Percentiles rank a stretch among this genome's conserved stretches.
These are phyloP conservation scores for Spea bombifrons DNA, from an alignment of 2,113 vertebrate species.

Conservation along the genomic window DNA sequence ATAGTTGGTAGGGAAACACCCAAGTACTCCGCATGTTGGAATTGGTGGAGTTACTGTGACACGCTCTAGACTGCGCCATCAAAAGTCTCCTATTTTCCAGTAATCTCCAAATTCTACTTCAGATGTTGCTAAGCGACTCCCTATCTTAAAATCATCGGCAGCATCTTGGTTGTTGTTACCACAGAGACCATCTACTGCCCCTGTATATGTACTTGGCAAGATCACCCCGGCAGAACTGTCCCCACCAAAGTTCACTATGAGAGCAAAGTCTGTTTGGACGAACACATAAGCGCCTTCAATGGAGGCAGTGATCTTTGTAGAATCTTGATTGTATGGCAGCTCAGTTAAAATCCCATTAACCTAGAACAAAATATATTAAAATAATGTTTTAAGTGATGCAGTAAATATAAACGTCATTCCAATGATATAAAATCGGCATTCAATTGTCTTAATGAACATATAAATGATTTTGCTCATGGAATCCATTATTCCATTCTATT, in stretches of 20 bases:
- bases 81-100: slow-evolving; percentile 63
- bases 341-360: slow-evolving; percentile 48
- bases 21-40: slow-evolving; percentile 51
- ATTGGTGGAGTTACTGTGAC: neutral
- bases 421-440: no score
- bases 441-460: neutral
- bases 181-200: slow-evolving; percentile 58
- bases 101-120: slow-evolving; percentile 59
- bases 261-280: slow-evolving; percentile 50
- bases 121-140: slow-evolving; percentile 8
- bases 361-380: slow-evolving; percentile 28
- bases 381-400: neutral
- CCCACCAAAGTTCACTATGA: slow-evolving; percentile 64
- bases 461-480: neutral
- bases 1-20: no score
- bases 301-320: slow-evolving; percentile 32
- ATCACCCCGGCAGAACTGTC: slow-evolving; percentile 54
- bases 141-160: slow-evolving; percentile 48
- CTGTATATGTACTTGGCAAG: slow-evolving; percentile 56
- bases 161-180: slow-evolving; percentile 59
- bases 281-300: slow-evolving; percentile 44
- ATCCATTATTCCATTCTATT: no score
- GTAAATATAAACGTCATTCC: no score
- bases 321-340: slow-evolving; percentile 46
- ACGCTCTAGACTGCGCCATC: slow-evolving; percentile 67